Percentiles rank a stretch among this genome's conserved stretches.
These are phyloP conservation scores for Gymnorhina tibicen DNA, from an alignment of 2,113 vertebrate species.

Conservation along the genomic window DNA sequence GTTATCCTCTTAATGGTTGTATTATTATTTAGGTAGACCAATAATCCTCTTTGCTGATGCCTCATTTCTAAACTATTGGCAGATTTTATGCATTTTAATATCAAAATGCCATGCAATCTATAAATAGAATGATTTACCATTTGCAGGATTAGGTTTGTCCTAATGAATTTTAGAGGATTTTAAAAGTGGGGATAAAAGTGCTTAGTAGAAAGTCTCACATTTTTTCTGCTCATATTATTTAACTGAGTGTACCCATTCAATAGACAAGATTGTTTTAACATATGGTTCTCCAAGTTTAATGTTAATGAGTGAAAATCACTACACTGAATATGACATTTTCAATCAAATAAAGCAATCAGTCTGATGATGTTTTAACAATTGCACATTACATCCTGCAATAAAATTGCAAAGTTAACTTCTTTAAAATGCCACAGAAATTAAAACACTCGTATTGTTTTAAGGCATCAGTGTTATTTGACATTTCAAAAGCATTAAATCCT, in stretches of 20 bases:
- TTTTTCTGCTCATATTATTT: slow-evolving; percentile 37
- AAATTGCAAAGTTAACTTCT: slow-evolving; percentile 55
- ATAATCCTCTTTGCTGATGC: slow-evolving; percentile 73
- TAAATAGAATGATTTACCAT: slow-evolving; percentile 68
- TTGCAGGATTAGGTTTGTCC: slow-evolving; percentile 51
- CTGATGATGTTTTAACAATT: slow-evolving; percentile 69
- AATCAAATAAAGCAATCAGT: slow-evolving; percentile 70
- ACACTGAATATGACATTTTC: slow-evolving; percentile 67
- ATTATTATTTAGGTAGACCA: slow-evolving; percentile 77
- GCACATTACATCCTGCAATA: slow-evolving; percentile 41
- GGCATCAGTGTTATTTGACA: slow-evolving; percentile 1
- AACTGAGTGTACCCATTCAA: slow-evolving; percentile 40
- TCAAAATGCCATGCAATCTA: slow-evolving; percentile 67
- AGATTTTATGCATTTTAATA: slow-evolving; percentile 76
- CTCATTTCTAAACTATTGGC: slow-evolving; percentile 72
- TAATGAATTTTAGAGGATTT: slow-evolving; percentile 61
- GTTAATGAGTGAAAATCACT: slow-evolving; percentile 64
- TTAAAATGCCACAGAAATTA: slow-evolving; percentile 61
- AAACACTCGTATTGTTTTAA: slow-evolving; percentile 41
- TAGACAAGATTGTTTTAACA: slow-evolving; percentile 65
- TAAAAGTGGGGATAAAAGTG: slow-evolving; percentile 45
- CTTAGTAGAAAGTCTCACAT: slow-evolving; percentile 30
- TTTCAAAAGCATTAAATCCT: slow-evolving; percentile 17
- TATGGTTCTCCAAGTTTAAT: slow-evolving; percentile 64
- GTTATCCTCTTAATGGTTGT: slow-evolving; percentile 74